phyloP scores from a whole-genome alignment of 2,113 vertebrate genomes.

The Caranx melampygus region DNA sequence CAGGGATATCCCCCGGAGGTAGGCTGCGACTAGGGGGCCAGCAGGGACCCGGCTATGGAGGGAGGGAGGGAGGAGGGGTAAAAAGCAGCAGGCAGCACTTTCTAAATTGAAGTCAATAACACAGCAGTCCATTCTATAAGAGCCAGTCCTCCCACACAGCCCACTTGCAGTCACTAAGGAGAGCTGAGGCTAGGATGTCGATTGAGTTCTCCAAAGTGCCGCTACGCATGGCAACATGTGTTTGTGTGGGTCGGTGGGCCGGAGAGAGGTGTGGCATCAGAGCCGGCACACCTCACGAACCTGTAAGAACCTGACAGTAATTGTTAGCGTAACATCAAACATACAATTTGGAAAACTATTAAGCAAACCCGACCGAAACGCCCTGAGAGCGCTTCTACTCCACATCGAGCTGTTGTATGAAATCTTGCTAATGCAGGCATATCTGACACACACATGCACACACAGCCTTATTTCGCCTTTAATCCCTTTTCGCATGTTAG shows the following conservation, averaged over 20 bases:
- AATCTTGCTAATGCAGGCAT: conserved; percentile 74
- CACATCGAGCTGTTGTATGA: conserved; percentile 44
- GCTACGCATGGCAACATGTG: conserved; percentile 48
- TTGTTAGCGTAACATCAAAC: background rate
- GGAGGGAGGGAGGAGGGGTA: background rate
- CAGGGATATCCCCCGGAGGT: conserved; percentile 71
- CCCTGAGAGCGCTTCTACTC: conserved; percentile 41
- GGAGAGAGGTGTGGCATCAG: background rate
- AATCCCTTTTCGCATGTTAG: conserved; percentile 73
- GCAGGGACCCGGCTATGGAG: conserved; percentile 55
- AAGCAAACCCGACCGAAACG: conserved; percentile 24
- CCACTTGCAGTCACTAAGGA: conserved; percentile 63
- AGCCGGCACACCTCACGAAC: background rate
- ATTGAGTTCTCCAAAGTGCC: conserved; percentile 69
- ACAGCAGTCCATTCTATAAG: conserved; percentile 71
- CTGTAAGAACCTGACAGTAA: background rate
- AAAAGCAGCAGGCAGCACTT: conserved; percentile 76
- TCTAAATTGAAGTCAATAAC: conserved; percentile 84
- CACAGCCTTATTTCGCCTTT: conserved; percentile 65
- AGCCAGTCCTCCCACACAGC: conserved; percentile 72
- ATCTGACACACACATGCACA: conserved; percentile 71
- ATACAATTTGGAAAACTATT: background rate
- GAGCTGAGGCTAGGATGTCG: conserved; percentile 60
- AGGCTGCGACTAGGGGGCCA: conserved; percentile 49
- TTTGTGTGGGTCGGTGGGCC: conserved; percentile 49